phyloP scores from a whole-genome alignment of 2,797 vertebrate genomes.

The Melanogrammus aeglefinus region DNA sequence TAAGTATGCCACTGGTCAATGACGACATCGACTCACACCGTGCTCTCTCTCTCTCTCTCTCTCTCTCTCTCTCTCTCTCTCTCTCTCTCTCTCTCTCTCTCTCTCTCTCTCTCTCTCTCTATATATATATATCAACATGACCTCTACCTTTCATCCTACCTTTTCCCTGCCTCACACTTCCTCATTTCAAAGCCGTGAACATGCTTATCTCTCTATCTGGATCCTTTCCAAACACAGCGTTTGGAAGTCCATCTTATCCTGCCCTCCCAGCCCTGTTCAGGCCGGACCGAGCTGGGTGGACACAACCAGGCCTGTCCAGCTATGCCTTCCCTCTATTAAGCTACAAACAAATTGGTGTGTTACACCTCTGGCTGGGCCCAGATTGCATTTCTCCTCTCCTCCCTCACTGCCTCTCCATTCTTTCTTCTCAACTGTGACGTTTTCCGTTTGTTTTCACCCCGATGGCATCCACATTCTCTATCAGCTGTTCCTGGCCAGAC shows the following conservation, averaged over 20 bases:
- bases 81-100: too few species aligned
- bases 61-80: too few species aligned
- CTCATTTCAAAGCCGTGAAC: not conserved
- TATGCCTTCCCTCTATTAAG: constrained; percentile 68
- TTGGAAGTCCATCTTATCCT: constrained; percentile 57
- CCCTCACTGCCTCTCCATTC: constrained; percentile 65
- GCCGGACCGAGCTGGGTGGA: constrained; percentile 27
- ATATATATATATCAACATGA: too few species aligned
- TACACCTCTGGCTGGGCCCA: constrained; percentile 72
- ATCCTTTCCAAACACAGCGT: constrained; percentile 51
- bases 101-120: too few species aligned
- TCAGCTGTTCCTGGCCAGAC: constrained; percentile 35
- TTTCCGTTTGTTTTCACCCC: constrained; percentile 50
- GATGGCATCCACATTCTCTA: constrained; percentile 32
- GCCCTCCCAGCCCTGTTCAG: constrained; percentile 49
- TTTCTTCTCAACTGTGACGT: constrained; percentile 66
- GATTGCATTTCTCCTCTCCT: constrained; percentile 78
- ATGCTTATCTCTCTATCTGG: constrained; percentile 46
- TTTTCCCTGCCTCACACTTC: not conserved
- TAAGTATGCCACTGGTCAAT: too few species aligned
- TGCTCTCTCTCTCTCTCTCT: too few species aligned
- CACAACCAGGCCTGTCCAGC: constrained; percentile 56
- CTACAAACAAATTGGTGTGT: constrained; percentile 76
- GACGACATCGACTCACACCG: too few species aligned
- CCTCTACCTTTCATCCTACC: too few species aligned